Base-by-base conservation (phyloP, 2,797 vertebrate genomes). In the Rousettus madagascariensis region DNA sequence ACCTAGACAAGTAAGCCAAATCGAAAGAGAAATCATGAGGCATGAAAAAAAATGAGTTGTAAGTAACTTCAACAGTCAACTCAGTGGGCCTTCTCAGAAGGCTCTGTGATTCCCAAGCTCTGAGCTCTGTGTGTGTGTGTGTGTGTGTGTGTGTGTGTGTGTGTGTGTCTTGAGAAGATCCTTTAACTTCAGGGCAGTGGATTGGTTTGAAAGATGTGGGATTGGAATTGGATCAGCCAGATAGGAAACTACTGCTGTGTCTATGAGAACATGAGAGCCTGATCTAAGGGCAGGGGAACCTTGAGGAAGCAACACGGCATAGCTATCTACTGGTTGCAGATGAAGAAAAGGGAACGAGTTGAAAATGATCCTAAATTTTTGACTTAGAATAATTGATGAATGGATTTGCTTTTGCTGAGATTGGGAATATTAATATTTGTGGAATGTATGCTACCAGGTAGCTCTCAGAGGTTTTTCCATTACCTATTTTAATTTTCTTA, bases 361-460 rank as follows among this genome's bases (percentile, higher is more conserved):
- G 36, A 95, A 59, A 46, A 46, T 33, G 33, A 69, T n/a, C 9
- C 41, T 83, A 36, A n/a, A 57, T 65, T 82, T 95, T 80, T 86
- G 22, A n/a, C 53, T 46, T 66, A 38, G 51, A 30, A 19, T 93
- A 36, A 22, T 41, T 72, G 10, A 46, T 79, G 17, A 90, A 66
- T 63, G 16, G 36, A 71, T 53, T 72, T 96, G 22, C 71, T 94
- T 94, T 93, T 71, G 33, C 33, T 87, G 51, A 95, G 20, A 74
- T 20, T 79, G 30, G 74, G 26, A 93, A 46, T 80, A 86, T 43
- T 86, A 84, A 49, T 86, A 65, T 87, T 53, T 84, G 5, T 94
- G 74, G 19, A 88, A 51, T 83, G n/a, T 87, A 43, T 57, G 17
- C 2, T 63, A 2, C 41, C 8, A 91, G 79, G 36, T 33, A 28